Conservation (phyloP, 2,888 invertebrate genomes). For the Amiota mariae region DNA sequence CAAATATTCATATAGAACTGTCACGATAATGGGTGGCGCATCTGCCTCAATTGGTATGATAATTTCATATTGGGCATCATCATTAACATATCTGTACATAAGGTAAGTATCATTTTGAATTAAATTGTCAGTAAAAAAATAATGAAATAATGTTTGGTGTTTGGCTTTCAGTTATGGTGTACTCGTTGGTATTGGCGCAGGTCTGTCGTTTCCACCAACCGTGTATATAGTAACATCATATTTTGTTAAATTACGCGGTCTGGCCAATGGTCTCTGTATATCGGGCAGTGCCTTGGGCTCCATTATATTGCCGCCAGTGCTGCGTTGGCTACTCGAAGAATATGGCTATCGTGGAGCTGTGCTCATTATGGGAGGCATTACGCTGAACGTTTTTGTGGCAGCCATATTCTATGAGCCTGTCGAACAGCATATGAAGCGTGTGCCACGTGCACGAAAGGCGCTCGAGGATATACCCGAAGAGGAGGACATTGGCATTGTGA, state of each 20-base stretch:
- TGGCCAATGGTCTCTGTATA: constrained; percentile 91
- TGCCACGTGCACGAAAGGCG: constrained; percentile 72
- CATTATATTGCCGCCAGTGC: constrained; percentile 86
- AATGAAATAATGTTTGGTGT: neutral
- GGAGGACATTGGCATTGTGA: constrained; percentile 71
- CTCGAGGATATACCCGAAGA: constrained; percentile 71
- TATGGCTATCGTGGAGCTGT: constrained; percentile 85
- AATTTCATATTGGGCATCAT: constrained; percentile 85
- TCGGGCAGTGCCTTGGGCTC: constrained; percentile 91
- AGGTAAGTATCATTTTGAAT: constrained; percentile 76
- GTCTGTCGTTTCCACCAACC: constrained; percentile 89
- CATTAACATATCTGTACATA: constrained; percentile 85
- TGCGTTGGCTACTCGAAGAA: constrained; percentile 80
- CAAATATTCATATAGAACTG: constrained; percentile 87
- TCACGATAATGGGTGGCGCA: constrained; percentile 87
- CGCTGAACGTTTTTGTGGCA: constrained; percentile 88
- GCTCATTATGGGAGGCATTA: constrained; percentile 86
- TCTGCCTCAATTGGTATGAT: constrained; percentile 90
- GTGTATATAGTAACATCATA: constrained; percentile 92
- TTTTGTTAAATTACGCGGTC: constrained; percentile 84
- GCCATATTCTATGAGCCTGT: constrained; percentile 90
- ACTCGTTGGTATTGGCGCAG: constrained; percentile 87
- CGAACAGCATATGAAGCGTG: constrained; percentile 84
- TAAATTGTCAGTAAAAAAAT: neutral
- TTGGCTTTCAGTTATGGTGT: constrained; percentile 81